Evolutionary conservation across 1,140 invertebrate genomes (phyloP).

Genomic region (Neotoxoptera formosana): DNA sequence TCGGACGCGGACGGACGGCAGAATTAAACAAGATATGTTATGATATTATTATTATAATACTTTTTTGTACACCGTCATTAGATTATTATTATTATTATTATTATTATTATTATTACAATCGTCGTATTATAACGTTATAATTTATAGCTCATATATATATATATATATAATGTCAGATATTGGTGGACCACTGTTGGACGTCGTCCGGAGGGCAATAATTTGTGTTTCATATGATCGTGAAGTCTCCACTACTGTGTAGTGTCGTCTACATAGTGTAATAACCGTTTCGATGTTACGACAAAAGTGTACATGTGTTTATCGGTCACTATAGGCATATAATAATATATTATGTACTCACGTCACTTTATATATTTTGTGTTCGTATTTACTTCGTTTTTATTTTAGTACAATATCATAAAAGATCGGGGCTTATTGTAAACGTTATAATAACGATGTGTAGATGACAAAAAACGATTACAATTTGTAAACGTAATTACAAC

Average conservation of each 20-base stretch:
- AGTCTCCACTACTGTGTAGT: background rate
- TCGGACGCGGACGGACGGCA: background rate
- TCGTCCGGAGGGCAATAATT: background rate
- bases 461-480: too few relatives aligned
- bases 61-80: background rate
- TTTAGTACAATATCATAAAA: background rate
- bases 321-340: background rate
- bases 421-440: too few relatives aligned
- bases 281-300: background rate
- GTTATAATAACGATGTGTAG: too few relatives aligned
- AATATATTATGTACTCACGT: background rate
- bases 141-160: background rate
- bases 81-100: too few relatives aligned
- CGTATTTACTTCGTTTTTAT: background rate
- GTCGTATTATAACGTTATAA: background rate
- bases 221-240: background rate
- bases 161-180: too few relatives aligned
- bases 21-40: background rate
- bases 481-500: too few relatives aligned
- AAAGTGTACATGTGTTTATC: background rate
- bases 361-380: background rate
- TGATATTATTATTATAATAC: background rate
- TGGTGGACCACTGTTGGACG: background rate
- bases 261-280: background rate
- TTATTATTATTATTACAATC: background rate